Conservation (phyloP, 2,888 invertebrate genomes). For the Pseudolycoriella hygida region DNA sequence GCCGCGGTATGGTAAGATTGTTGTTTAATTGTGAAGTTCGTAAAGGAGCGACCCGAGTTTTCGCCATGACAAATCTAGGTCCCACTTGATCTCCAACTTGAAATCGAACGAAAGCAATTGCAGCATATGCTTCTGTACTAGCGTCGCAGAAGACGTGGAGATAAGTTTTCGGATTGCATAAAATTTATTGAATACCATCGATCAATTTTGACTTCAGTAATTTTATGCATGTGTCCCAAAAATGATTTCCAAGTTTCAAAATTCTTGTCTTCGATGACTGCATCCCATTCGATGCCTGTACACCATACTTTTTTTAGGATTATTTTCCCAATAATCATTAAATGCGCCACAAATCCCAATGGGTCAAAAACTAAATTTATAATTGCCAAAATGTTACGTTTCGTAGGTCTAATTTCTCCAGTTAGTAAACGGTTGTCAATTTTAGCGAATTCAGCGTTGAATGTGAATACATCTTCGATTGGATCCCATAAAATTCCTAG, state of each 20-base stretch:
- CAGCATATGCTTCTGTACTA: neutral
- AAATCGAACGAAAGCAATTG: neutral
- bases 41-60: neutral
- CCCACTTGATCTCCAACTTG: neutral
- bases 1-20: neutral
- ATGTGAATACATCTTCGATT: neutral
- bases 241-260: neutral
- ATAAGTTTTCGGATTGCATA: neutral
- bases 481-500: neutral
- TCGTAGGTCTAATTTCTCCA: neutral
- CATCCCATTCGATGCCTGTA: neutral
- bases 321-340: neutral
- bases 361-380: neutral
- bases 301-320: neutral
- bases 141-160: neutral
- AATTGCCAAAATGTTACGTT: neutral
- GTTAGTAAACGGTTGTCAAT: neutral
- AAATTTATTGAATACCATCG: neutral
- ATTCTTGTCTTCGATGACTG: neutral
- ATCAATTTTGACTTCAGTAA: neutral
- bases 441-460: neutral
- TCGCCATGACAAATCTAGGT: neutral
- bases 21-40: no score
- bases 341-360: neutral
- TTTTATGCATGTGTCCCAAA: neutral